Conservation (phyloP, 1,140 invertebrate genomes). For the Harpegnathos saltator region DNA sequence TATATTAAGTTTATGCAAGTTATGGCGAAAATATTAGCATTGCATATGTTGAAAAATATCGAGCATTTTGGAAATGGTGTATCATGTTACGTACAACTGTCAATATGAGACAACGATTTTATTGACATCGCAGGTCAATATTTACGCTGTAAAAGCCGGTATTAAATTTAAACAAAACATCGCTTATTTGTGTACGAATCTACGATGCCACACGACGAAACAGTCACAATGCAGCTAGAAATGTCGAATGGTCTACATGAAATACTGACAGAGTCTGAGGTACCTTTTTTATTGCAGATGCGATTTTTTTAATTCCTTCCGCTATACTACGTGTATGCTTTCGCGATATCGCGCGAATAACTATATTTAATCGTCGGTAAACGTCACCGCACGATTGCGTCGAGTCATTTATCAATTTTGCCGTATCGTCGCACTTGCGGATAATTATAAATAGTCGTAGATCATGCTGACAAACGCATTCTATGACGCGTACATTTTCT, state of each 20-base stretch:
- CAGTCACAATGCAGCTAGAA: constrained; percentile 7
- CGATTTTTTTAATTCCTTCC: not conserved
- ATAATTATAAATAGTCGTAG: not conserved
- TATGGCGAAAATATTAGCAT: not conserved
- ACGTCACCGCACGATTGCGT: not conserved
- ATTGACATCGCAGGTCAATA: constrained; percentile 37
- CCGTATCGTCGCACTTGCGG: not conserved
- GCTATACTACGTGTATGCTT: too few species aligned
- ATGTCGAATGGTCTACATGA: constrained; percentile 6
- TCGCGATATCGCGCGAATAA: too few species aligned
- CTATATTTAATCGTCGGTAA: not conserved
- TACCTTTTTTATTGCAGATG: not conserved
- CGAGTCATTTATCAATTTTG: not conserved
- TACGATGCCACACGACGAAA: constrained; percentile 3
- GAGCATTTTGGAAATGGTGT: not conserved
- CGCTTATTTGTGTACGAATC: not conserved
- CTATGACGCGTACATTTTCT: not conserved
- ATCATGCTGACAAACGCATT: not conserved
- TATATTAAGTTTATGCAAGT: not conserved
- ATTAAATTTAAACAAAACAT: constrained; percentile 32
- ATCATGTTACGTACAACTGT: constrained; percentile 35
- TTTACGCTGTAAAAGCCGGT: constrained; percentile 24
- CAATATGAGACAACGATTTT: constrained; percentile 7
- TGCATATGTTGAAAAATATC: not conserved
- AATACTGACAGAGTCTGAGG: not conserved